These are phyloP conservation scores for Apostichopus californicus DNA, from an alignment of 35 echinoderm and acorn worm species.

Conservation along the genomic window DNA sequence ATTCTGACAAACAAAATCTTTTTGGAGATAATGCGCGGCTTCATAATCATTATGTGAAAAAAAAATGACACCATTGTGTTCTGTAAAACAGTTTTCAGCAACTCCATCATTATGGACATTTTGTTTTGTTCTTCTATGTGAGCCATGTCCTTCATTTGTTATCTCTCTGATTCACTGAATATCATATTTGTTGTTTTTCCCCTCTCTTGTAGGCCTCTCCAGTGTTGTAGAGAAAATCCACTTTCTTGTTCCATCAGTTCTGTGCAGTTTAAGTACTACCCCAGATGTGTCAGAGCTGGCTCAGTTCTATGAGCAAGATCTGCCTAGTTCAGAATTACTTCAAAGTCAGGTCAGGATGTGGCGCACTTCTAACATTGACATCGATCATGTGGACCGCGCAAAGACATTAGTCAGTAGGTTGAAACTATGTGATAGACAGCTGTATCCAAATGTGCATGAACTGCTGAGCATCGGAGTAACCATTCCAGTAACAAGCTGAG, in stretches of 20 bases:
- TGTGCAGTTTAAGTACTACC: conserved; percentile 44
- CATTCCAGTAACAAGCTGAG: conserved; percentile 37
- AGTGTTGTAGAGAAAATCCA: conserved; percentile 42
- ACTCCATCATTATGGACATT: conserved; percentile 24
- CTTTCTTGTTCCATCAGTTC: conserved; percentile 37
- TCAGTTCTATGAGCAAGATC: conserved; percentile 53
- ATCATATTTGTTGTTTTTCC: not conserved
- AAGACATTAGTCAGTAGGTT: conserved; percentile 35
- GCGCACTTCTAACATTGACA: conserved; percentile 44
- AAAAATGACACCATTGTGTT: conserved; percentile 5
- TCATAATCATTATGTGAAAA: not conserved
- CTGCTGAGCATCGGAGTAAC: conserved; percentile 38
- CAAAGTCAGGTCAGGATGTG: conserved; percentile 34
- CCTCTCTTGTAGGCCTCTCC: conserved; percentile 2
- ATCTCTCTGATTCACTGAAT: conserved; percentile 21
- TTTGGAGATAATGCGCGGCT: conserved; percentile 10
- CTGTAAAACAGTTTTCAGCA: conserved; percentile 2
- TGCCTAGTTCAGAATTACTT: conserved; percentile 47
- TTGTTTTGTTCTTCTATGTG: conserved; percentile 16
- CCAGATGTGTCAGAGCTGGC: conserved; percentile 43
- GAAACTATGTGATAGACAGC: conserved; percentile 27
- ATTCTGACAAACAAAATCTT: not conserved
- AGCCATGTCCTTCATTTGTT: conserved; percentile 18
- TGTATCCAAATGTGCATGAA: conserved; percentile 45
- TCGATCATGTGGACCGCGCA: conserved; percentile 37